Conservation (phyloP, 30 jellyfish, hydroid and myxozoan genomes). For the Catostylus mosaicus region DNA sequence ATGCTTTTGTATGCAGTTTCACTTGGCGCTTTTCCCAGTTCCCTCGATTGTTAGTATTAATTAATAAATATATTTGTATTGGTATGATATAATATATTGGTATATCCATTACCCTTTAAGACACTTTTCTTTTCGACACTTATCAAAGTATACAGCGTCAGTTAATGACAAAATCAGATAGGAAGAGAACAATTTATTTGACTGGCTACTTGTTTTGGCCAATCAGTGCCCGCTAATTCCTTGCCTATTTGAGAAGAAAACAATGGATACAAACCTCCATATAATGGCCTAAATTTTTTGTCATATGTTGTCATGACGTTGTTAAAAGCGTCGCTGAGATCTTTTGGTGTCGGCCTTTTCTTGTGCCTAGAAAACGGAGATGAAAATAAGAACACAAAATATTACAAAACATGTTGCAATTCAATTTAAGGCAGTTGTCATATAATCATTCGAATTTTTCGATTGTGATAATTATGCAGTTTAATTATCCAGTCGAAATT, state of each 20-base stretch:
- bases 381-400: not conserved
- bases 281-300: conserved; percentile 72
- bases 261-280: conserved; percentile 53
- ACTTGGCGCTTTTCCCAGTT: no score
- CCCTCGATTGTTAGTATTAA: no score
- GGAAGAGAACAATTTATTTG: not conserved
- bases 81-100: not conserved
- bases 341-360: conserved; percentile 44
- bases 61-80: no score
- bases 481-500: no score
- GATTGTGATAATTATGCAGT: no score
- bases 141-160: not conserved
- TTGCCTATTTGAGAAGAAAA: no score
- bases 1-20: no score
- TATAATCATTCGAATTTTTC: no score
- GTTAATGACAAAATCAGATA: not conserved
- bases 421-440: no score
- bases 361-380: not conserved
- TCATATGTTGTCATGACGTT: conserved; percentile 62
- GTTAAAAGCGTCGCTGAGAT: conserved; percentile 43
- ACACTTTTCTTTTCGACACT: not conserved
- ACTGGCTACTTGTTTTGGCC: no score
- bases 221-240: no score
- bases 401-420: no score
- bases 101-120: not conserved